These are phyloP conservation scores for Philotrypesis tridentata DNA, from an alignment of 1,140 invertebrate genomes.

Conservation along the genomic window DNA sequence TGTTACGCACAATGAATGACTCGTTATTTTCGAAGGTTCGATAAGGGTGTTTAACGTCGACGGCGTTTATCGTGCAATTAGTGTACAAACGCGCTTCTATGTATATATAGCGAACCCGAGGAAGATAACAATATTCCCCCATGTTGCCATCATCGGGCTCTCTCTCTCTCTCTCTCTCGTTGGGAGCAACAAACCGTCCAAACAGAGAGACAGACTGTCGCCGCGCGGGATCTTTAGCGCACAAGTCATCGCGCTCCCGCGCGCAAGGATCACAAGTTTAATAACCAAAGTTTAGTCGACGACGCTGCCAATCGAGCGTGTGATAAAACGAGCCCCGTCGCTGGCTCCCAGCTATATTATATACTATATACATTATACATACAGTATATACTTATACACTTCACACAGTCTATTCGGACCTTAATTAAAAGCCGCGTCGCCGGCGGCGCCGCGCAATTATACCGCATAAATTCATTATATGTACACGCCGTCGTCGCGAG, in stretches of 20 bases:
- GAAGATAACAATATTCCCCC: not conserved
- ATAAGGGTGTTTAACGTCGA: not conserved
- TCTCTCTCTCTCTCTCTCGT: no score
- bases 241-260: no score
- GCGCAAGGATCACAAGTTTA: no score
- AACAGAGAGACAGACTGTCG: no score
- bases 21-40: not conserved
- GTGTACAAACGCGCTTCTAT: no score
- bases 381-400: no score
- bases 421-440: constrained; percentile 3
- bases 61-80: not conserved
- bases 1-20: no score
- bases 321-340: not conserved
- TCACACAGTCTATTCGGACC: not conserved
- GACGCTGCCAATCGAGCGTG: not conserved
- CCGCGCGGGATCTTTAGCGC: not conserved
- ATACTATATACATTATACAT: no score
- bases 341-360: not conserved
- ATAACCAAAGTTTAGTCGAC: not conserved
- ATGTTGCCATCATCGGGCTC: no score
- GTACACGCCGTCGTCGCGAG: not conserved
- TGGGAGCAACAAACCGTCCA: not conserved
- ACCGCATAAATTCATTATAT: constrained; percentile 3
- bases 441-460: not conserved
- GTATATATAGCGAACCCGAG: no score